Conservation (phyloP, 2,113 vertebrate species). For the Paramormyrops kingsleyae region DNA sequence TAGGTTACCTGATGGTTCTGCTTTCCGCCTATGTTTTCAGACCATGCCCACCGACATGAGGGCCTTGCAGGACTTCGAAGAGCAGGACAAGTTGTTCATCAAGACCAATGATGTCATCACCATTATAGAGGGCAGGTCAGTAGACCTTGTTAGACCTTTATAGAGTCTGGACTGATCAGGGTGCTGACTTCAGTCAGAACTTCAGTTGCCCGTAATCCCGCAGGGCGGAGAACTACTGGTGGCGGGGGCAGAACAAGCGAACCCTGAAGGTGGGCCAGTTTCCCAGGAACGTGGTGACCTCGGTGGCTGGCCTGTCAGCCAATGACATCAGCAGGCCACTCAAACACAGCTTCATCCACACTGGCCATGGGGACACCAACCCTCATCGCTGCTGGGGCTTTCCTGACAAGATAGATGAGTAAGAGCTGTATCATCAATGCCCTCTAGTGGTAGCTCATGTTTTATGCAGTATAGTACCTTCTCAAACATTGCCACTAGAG, state of each 20-base stretch:
- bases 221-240: constrained; percentile 99
- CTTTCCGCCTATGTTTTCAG: constrained; percentile 45
- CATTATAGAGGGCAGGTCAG: constrained; percentile 93
- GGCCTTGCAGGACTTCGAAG: constrained; percentile 92
- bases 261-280: constrained; percentile 91
- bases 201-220: not conserved
- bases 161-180: not conserved
- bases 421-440: constrained; percentile 38
- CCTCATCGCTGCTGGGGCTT: constrained; percentile 94
- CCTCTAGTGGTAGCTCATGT: not conserved
- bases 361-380: constrained; percentile 93
- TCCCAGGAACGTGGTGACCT: constrained; percentile 91
- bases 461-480: not conserved
- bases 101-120: constrained; percentile 93
- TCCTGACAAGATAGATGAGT: constrained; percentile 95
- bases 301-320: constrained; percentile 89
- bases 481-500: constrained; percentile 36
- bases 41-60: constrained; percentile 95
- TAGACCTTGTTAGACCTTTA: not conserved
- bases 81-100: constrained; percentile 87
- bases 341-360: constrained; percentile 99
- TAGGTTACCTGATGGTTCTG: not conserved
- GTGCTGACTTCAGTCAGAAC: not conserved
- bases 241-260: constrained; percentile 92
- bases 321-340: constrained; percentile 97